Conservation (phyloP, 2,888 invertebrate genomes). For the Seladonia tumulorum region DNA sequence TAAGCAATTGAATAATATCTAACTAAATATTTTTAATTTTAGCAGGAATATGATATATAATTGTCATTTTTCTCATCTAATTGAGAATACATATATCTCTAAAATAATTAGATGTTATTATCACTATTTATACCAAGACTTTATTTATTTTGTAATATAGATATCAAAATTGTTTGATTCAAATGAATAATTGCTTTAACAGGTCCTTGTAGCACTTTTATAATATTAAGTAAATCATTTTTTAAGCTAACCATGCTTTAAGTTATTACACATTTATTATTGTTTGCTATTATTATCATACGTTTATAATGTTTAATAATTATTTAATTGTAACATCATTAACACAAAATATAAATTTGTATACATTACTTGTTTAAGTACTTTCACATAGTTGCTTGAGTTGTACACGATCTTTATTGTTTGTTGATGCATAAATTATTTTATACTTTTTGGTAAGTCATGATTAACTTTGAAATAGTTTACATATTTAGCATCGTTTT, state of each 20-base stretch:
- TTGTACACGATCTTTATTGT: too few relatives aligned
- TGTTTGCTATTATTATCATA: not conserved
- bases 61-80: not conserved
- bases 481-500: too few relatives aligned
- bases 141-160: not conserved
- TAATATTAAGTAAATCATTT: not conserved
- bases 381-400: too few relatives aligned
- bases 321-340: not conserved
- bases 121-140: not conserved
- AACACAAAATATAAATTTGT: not conserved
- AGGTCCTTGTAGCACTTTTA: not conserved
- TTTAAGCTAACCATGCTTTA: not conserved
- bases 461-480: too few relatives aligned
- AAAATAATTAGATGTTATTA: not conserved
- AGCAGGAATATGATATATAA: not conserved
- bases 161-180: not conserved
- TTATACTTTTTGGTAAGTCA: too few relatives aligned
- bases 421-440: too few relatives aligned
- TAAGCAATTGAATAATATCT: not conserved
- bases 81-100: not conserved
- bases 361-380: too few relatives aligned
- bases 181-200: not conserved
- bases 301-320: not conserved
- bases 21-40: not conserved
- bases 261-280: not conserved